Evolutionary conservation across 2,113 vertebrate species (phyloP).

Genomic region (Spilogale gracilis): DNA sequence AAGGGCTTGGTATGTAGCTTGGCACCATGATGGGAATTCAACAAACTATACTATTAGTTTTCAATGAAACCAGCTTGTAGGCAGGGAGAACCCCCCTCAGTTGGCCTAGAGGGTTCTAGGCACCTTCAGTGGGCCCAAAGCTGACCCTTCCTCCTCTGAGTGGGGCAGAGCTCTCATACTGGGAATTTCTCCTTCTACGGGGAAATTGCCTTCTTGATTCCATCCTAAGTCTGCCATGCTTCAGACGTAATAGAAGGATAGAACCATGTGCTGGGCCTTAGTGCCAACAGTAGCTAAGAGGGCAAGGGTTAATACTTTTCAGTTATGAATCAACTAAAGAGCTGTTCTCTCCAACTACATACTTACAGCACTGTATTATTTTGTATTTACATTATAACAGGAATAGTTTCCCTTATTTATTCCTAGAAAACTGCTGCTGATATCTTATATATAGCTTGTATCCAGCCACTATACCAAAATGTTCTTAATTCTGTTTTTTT

Average conservation of each 20-base stretch:
- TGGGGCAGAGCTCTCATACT: not conserved
- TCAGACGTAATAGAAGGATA: not conserved
- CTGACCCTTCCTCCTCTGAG: not conserved
- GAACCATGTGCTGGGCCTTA: not conserved
- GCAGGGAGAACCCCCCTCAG: not conserved
- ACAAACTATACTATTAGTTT: not conserved
- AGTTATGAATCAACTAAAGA: not conserved
- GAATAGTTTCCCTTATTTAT: not conserved
- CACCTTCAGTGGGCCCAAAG: not conserved
- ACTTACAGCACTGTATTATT: not conserved
- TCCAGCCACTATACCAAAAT: not conserved
- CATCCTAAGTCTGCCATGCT: not conserved
- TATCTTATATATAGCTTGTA: not conserved
- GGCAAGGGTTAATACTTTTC: too few species aligned
- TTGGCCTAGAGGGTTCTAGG: not conserved
- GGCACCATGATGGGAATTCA: not conserved
- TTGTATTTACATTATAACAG: not conserved
- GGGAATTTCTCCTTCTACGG: not conserved
- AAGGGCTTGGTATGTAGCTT: not conserved
- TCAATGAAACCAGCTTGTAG: not conserved
- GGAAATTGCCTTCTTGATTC: conserved; percentile 18
- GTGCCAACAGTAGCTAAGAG: not conserved
- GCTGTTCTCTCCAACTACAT: not conserved
- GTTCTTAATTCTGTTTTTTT: not conserved
- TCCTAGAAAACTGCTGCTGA: not conserved